phyloP scores from a whole-genome alignment of 2,113 vertebrate genomes.

The Tyto alba region DNA sequence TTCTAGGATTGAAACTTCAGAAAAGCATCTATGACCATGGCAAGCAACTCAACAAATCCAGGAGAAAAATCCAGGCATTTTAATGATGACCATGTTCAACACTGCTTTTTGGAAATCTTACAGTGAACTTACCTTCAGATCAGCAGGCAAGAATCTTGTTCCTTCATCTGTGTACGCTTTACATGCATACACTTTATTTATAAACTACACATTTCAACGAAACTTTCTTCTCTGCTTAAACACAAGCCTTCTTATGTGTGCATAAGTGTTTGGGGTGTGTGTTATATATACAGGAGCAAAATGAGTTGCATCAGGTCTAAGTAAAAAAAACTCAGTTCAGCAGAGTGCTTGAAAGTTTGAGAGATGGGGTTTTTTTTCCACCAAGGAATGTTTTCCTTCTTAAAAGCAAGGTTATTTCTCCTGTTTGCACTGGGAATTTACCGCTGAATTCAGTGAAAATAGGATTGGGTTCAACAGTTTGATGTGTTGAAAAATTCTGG shows the following conservation, averaged over 20 bases:
- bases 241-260: background rate
- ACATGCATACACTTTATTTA: background rate
- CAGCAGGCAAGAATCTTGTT: background rate
- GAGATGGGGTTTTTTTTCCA: background rate
- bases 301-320: background rate
- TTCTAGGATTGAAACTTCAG: background rate
- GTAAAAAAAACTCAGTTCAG: background rate
- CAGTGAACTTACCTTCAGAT: background rate
- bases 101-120: background rate
- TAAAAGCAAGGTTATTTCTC: background rate
- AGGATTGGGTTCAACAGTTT: background rate
- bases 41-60: background rate
- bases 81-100: background rate
- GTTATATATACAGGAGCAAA: background rate
- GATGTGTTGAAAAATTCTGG: background rate
- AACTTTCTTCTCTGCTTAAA: background rate
- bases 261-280: background rate
- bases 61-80: background rate
- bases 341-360: background rate
- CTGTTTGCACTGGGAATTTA: background rate
- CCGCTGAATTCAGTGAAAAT: background rate
- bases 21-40: background rate
- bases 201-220: background rate
- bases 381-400: background rate
- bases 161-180: background rate